Evolutionary conservation across 2,113 vertebrate species (phyloP), one percentile per base, ranked within the genome.

Genomic region (Notarius quadriscutis): DNA sequence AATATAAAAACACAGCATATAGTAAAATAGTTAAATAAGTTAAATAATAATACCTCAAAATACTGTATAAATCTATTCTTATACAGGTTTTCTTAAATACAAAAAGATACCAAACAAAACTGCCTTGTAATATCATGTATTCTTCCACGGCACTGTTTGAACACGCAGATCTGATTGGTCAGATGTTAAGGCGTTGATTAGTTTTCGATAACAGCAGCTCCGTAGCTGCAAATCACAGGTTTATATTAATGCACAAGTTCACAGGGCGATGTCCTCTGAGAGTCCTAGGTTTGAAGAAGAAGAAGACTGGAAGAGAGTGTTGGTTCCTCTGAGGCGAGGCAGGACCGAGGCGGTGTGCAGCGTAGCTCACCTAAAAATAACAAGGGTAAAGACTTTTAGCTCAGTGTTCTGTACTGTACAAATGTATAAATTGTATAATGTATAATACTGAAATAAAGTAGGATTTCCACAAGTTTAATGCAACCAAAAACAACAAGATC

Each of bases 281-380:
- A 8, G 60, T 25, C 15, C n/a, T 81, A 79, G 75, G n/a, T 79
- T 27, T 55, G 75, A 53, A 51, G 50, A 57, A 51, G 50, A 57
- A 82, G 18, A 20, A 22, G 22, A 50, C 25, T 53, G n/a, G 48
- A 30, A 4, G 86, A 27, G 50, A 63, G 17, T 11, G 48, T 34
- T 1, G 20, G n/a, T 11, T 63, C 48, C 25, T 34, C 25, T 0
- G 25, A 34, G 27, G n/a, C 25, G 62, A 72, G 41, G 79, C 69
- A 65, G 55, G 57, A 30, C 34, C 55, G 57, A 51, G 63, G 2
- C 17, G 15, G 25, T 34, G n/a, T 51, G 41, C n/a, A 9, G 15
- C 18, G 82, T 53, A 15, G 41, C 41, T 53, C 57, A 87, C 69
- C 86, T 87, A 25, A 41, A 80, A 79, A 69, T 18, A 67, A n/a